A percentile compares a stretch with the other conserved stretches of the same genome.
Conservation (phyloP, 2,888 invertebrate species). For the Arctia plantaginis region DNA sequence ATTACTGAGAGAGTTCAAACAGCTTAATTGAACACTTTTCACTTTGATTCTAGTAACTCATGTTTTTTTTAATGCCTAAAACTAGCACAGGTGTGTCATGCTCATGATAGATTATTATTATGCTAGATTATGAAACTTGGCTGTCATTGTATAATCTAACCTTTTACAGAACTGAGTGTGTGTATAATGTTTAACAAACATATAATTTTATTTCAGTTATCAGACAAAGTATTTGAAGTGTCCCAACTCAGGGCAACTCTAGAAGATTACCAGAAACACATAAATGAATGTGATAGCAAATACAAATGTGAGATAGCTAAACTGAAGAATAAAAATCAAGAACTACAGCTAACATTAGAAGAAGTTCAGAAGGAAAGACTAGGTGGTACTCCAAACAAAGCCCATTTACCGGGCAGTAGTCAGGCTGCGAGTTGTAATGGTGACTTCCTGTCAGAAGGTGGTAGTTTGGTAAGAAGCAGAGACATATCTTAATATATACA, state of each 20-base stretch:
- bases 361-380: conserved; percentile 78
- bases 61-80: no score
- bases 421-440: conserved; percentile 83
- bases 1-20: no score
- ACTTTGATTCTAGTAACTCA: no score
- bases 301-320: conserved; percentile 87
- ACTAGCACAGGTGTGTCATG: no score
- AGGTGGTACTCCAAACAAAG: conserved; percentile 72
- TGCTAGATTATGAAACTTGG: no score
- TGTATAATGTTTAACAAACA: no score
- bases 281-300: conserved; percentile 88
- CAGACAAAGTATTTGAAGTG: conserved; percentile 91
- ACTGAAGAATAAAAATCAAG: conserved; percentile 86
- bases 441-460: conserved; percentile 85
- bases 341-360: conserved; percentile 77
- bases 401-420: conserved; percentile 72
- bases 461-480: conserved; percentile 87
- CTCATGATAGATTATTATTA: no score
- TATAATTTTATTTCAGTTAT: conserved; percentile 85
- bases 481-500: no score
- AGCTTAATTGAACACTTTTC: no score
- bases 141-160: not conserved
- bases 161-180: no score
- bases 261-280: conserved; percentile 89
- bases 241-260: conserved; percentile 89